These are phyloP conservation scores for Vanessa cardui DNA, from an alignment of 2,888 invertebrate genomes.

Conservation along the genomic window DNA sequence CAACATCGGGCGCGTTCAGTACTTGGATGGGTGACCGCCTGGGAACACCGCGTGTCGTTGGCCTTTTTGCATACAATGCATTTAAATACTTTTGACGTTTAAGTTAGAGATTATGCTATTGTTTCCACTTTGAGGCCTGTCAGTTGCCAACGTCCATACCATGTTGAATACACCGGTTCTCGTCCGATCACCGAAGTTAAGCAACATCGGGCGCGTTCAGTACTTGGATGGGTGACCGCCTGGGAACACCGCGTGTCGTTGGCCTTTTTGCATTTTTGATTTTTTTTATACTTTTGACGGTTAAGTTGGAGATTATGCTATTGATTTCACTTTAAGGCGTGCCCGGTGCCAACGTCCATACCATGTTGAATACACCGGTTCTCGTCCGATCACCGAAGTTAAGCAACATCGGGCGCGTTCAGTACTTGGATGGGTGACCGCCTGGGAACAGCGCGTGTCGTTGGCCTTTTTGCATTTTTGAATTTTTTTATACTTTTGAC, in stretches of 20 bases:
- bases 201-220: conserved; percentile 77
- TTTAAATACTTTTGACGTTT: too few species aligned
- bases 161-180: conserved; percentile 77
- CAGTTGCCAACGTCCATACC: conserved; percentile 63
- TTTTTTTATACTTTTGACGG: too few species aligned
- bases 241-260: conserved; percentile 42
- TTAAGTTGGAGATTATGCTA: too few species aligned
- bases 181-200: conserved; percentile 80
- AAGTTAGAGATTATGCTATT: too few species aligned
- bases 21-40: conserved; percentile 74
- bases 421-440: conserved; percentile 78
- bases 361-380: conserved; percentile 76
- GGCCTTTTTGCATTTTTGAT: conserved; percentile 20
- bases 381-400: conserved; percentile 80
- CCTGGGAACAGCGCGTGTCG: conserved; percentile 42
- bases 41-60: conserved; percentile 42
- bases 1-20: conserved; percentile 77
- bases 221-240: conserved; percentile 76
- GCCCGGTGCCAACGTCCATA: conserved; percentile 60
- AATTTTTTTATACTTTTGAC: too few species aligned
- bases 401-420: conserved; percentile 77
- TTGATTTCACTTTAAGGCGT: too few species aligned
- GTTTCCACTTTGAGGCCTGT: too few species aligned
- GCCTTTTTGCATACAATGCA: too few species aligned
- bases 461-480: conserved; percentile 28